A percentile compares a stretch with the other conserved stretches of the same genome.
phyloP scores from a whole-genome alignment of 2,888 invertebrate species.

The Saturnia japonica region DNA sequence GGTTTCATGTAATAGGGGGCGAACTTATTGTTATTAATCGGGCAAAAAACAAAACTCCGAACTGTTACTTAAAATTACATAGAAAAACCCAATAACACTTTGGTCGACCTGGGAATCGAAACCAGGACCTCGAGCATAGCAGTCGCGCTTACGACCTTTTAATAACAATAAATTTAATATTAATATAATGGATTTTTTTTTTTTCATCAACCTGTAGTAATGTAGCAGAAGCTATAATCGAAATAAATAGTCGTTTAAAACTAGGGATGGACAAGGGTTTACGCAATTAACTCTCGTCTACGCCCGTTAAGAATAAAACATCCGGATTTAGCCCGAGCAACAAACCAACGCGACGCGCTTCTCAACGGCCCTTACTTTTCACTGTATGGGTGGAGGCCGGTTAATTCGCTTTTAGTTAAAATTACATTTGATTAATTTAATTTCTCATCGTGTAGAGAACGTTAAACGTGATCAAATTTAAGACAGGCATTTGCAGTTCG shows the following conservation, averaged over 20 bases:
- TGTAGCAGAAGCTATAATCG: slow-evolving; percentile 49
- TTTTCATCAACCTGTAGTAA: slow-evolving; percentile 48
- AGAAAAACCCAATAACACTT: too few species aligned
- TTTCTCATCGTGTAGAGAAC: background rate
- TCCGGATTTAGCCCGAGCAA: slow-evolving; percentile 57
- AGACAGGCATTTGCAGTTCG: background rate
- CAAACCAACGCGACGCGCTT: slow-evolving; percentile 28
- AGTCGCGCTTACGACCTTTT: too few species aligned
- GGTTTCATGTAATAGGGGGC: too few species aligned
- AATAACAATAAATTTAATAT: too few species aligned
- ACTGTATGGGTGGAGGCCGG: slow-evolving; percentile 35
- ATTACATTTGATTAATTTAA: slow-evolving; percentile 12
- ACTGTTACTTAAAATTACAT: too few species aligned
- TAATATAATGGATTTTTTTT: too few species aligned
- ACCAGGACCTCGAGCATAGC: too few species aligned
- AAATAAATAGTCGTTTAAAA: slow-evolving; percentile 77
- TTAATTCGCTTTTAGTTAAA: slow-evolving; percentile 20
- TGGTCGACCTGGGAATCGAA: too few species aligned
- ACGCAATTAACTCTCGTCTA: slow-evolving; percentile 70
- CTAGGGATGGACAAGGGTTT: slow-evolving; percentile 76
- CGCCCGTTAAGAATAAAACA: slow-evolving; percentile 76
- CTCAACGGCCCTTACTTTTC: slow-evolving; percentile 47
- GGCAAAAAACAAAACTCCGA: too few species aligned
- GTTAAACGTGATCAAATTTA: background rate
- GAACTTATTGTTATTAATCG: too few species aligned